Conservation (phyloP, 1,140 invertebrate species). For the Drosophila rufa region DNA sequence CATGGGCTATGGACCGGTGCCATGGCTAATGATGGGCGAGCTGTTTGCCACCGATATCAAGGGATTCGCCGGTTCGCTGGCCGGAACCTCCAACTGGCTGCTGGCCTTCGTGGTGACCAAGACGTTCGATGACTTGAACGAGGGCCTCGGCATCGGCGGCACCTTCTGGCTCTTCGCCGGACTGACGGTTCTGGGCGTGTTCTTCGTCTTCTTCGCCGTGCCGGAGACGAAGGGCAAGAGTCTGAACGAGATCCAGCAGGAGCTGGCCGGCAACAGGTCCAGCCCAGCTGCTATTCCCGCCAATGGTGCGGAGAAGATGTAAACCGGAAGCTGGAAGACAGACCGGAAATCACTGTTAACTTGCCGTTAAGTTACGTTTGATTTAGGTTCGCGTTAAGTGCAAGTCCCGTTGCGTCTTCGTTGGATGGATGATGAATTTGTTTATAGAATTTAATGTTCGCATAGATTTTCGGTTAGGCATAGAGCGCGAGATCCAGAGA, state of each 20-base stretch:
- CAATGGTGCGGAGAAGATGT: constrained; percentile 43
- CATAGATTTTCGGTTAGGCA: constrained; percentile 38
- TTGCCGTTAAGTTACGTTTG: constrained; percentile 56
- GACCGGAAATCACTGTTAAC: constrained; percentile 59
- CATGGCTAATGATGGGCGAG: constrained; percentile 92
- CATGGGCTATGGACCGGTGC: constrained; percentile 91
- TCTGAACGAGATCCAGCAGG: constrained; percentile 92
- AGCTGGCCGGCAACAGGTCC: constrained; percentile 85
- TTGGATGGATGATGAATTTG: constrained; percentile 46
- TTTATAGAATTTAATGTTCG: constrained; percentile 61
- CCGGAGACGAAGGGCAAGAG: constrained; percentile 96
- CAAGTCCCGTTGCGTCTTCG: constrained; percentile 56
- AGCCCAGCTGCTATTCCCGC: background rate
- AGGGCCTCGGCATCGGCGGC: constrained; percentile 87
- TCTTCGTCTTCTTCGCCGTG: constrained; percentile 92
- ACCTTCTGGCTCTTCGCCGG: constrained; percentile 93
- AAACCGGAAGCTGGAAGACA: constrained; percentile 29
- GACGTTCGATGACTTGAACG: constrained; percentile 89
- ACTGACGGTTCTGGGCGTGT: constrained; percentile 89
- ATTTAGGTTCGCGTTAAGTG: constrained; percentile 66
- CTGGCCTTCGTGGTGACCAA: constrained; percentile 93
- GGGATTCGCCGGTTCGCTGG: constrained; percentile 90
- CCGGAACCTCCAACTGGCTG: constrained; percentile 92
- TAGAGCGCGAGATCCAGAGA: constrained; percentile 22
- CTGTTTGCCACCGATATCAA: constrained; percentile 91